phyloP scores from a whole-genome alignment of 2,888 invertebrate species.

The Cataglyphis albicans region DNA sequence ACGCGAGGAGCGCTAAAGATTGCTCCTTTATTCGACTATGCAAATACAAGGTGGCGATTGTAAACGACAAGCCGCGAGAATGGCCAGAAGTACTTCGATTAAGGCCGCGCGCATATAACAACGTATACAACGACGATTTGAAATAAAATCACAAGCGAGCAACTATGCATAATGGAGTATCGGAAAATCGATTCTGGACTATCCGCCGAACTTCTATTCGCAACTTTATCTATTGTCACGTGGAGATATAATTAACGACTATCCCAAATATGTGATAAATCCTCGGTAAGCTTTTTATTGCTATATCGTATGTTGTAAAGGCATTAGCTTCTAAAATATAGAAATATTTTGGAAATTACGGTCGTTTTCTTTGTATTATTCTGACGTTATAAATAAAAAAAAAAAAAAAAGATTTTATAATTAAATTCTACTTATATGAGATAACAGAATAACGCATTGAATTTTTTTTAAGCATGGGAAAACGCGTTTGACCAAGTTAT shows the following conservation, averaged over 20 bases:
- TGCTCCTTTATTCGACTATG: constrained; percentile 30
- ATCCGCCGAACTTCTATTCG: constrained; percentile 18
- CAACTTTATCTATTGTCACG: constrained; percentile 35
- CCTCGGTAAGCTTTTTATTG: neutral
- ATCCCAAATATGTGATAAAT: constrained; percentile 16
- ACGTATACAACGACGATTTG: constrained; percentile 37
- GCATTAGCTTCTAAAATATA: neutral
- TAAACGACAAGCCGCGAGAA: constrained; percentile 17
- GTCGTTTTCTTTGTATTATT: neutral
- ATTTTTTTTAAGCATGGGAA: neutral
- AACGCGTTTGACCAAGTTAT: neutral
- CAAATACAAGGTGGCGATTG: constrained; percentile 42
- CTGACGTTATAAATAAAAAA: neutral
- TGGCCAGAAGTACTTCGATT: constrained; percentile 45
- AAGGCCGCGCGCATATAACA: constrained; percentile 34
- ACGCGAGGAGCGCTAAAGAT: neutral
- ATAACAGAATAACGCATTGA: neutral
- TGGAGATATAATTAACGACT: constrained; percentile 29
- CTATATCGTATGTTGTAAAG: neutral
- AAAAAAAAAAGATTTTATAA: neutral
- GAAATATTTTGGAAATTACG: neutral
- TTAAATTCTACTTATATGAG: neutral
- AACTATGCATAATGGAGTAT: constrained; percentile 39
- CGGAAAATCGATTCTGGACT: constrained; percentile 40
- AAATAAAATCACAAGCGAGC: constrained; percentile 48